Evolutionary conservation across 2,113 vertebrate species (phyloP).

Genomic region (Melanerpes aurifrons): DNA sequence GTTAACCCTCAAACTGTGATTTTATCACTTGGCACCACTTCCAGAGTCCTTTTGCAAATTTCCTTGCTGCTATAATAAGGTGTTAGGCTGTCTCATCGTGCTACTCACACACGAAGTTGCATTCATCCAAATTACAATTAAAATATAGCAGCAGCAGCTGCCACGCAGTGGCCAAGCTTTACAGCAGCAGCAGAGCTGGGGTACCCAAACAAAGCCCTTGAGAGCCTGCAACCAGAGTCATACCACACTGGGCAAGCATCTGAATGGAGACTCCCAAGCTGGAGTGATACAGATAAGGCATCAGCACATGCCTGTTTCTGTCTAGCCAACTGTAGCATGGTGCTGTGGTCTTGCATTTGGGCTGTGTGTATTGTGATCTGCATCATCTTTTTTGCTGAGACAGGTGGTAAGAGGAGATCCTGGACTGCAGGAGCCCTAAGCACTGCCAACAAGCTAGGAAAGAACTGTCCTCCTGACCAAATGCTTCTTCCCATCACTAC

Average conservation of each 20-base stretch:
- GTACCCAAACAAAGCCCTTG: neutral
- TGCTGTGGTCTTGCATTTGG: neutral
- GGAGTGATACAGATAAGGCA: neutral
- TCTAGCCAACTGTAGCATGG: accelerated
- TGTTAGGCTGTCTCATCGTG: neutral
- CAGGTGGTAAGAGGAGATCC: neutral
- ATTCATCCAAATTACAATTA: neutral
- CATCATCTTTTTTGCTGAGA: neutral
- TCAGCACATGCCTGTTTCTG: neutral
- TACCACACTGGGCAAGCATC: neutral
- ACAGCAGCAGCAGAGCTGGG: neutral
- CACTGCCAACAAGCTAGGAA: neutral
- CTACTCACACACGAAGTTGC: neutral
- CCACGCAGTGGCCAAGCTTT: neutral
- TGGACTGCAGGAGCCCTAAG: neutral
- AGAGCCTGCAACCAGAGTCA: neutral
- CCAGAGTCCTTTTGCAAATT: neutral
- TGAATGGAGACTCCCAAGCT: neutral
- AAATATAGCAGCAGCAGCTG: neutral
- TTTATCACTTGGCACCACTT: neutral
- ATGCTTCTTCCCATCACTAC: neutral
- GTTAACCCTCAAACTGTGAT: neutral
- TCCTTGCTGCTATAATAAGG: neutral
- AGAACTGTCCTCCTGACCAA: neutral
- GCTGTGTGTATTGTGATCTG: neutral